A percentile compares a stretch with the other conserved stretches of the same genome.
Conservation (phyloP, 2,797 vertebrate species). For the Triplophysa bombifrons region DNA sequence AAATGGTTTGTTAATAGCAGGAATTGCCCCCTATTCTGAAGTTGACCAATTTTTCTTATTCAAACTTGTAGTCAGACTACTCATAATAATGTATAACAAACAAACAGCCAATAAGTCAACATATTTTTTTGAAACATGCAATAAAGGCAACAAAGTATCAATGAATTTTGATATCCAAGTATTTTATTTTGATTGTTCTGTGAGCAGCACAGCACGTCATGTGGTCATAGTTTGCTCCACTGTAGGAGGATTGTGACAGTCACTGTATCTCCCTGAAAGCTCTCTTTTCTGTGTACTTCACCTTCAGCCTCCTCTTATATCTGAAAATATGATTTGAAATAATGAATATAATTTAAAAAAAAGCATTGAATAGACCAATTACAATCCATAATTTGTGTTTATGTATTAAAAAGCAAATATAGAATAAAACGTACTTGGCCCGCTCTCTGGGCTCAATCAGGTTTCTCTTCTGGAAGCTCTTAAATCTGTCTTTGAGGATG, state of each 20-base stretch:
- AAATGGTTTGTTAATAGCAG: no score
- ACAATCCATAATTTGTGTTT: neutral
- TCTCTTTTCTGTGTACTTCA: slow-evolving; percentile 90
- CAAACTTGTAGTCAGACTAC: neutral
- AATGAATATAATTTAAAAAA: neutral
- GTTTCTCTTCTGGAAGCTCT: slow-evolving; percentile 91
- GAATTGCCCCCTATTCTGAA: no score
- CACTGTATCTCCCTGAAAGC: slow-evolving; percentile 87
- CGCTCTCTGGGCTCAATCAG: slow-evolving; percentile 89
- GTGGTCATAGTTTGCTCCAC: neutral
- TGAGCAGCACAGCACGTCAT: neutral
- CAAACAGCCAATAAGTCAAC: no score
- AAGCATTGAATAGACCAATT: neutral
- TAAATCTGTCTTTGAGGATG: slow-evolving; percentile 88
- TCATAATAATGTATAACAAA: no score
- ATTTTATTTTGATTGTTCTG: slow-evolving; percentile 9
- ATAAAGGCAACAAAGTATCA: neutral
- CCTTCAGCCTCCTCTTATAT: slow-evolving; percentile 85
- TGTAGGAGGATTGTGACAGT: slow-evolving; percentile 34
- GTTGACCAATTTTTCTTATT: no score
- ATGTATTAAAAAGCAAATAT: neutral
- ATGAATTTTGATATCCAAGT: neutral
- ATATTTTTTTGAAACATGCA: neutral
- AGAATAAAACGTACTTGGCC: slow-evolving; percentile 81
- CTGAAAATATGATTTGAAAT: slow-evolving; percentile 63